Evolutionary conservation across 2,888 invertebrate species (phyloP), one percentile per base, ranked within the genome.

Genomic region (Atethmia centrago): DNA sequence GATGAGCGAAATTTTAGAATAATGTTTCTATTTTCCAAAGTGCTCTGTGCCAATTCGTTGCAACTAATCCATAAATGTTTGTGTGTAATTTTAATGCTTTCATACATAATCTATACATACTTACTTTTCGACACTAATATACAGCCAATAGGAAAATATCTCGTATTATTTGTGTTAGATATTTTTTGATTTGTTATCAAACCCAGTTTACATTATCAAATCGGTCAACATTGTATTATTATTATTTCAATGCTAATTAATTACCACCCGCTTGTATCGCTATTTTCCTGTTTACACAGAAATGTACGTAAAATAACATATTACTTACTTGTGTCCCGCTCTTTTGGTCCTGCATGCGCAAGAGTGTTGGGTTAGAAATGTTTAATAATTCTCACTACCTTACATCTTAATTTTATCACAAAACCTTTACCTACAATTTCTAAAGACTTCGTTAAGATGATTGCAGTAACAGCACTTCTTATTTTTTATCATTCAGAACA

Each of bases 271-370:
- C 61, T 75, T 16, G 28, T 68, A 65, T 51, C 47, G 12, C 58
- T 59, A 71, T 85, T 85, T 85, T 84, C 87, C 85, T 84, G 79
- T 83, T 82, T 45, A 73, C 62, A 71, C 63, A 65, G 21, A 67
- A 68, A 68, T 73, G 28, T 74, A 74, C 55, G 25, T 77, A 74
- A 72, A 75, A 80, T 64, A 80, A 81, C 53, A 58, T 62, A 56
- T 78, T 92, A 97, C 98, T 98, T 97, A 98, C 98, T 98, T 95
- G 98, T 97, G 88, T 98, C 97, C 88, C 97, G 97, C 92, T 98
- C 98, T 95, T 97, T 97, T 95, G 97, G 98, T 96, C 98, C 98
- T 98, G 96, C 88, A 86, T 91, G 94, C 90, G 89, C 84, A 89
- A 86, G 84, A 85, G 83, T 79, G 9, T 56, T 64, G 10, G n/a